phyloP scores from a whole-genome alignment of 2,113 vertebrate genomes.

The Hiodon tergisus region DNA sequence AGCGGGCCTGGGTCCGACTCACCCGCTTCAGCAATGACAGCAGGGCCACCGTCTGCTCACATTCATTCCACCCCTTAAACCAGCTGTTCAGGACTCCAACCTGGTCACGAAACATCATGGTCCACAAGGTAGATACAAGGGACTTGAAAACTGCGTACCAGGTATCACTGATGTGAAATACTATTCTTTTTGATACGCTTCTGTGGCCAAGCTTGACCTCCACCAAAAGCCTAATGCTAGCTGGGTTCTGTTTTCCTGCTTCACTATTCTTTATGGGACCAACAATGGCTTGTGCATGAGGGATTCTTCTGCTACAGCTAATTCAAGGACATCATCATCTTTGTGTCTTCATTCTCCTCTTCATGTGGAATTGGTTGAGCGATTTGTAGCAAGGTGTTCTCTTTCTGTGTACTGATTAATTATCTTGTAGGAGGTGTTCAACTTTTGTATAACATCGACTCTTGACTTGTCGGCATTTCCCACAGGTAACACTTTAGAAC shows the following conservation, averaged over 20 bases:
- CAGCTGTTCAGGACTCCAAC: slow-evolving; percentile 92
- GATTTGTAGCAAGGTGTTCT: slow-evolving; percentile 5
- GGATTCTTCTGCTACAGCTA: slow-evolving; percentile 12
- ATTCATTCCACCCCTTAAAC: slow-evolving; percentile 99
- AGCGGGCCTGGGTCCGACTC: slow-evolving; percentile 93
- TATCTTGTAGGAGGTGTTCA: slow-evolving; percentile 37
- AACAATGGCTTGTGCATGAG: slow-evolving; percentile 10
- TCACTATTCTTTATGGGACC: not conserved
- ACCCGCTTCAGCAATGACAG: slow-evolving; percentile 90
- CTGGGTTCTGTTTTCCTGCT: not conserved
- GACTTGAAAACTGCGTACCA: not conserved
- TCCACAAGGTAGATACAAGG: slow-evolving; percentile 47
- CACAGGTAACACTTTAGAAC: slow-evolving; percentile 56
- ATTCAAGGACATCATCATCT: slow-evolving; percentile 33
- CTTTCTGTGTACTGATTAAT: not conserved
- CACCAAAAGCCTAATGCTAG: not conserved
- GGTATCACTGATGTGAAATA: not conserved
- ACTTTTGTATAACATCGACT: slow-evolving; percentile 53
- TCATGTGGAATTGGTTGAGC: slow-evolving; percentile 8
- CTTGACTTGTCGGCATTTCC: slow-evolving; percentile 53
- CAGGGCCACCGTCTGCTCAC: slow-evolving; percentile 96
- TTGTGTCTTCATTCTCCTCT: slow-evolving; percentile 22
- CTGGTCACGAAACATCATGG: slow-evolving; percentile 99
- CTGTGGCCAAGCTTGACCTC: not conserved
- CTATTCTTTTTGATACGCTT: not conserved